These are phyloP conservation scores for Drosophila mayaguana DNA, from an alignment of 2,888 invertebrate species.

Conservation along the genomic window DNA sequence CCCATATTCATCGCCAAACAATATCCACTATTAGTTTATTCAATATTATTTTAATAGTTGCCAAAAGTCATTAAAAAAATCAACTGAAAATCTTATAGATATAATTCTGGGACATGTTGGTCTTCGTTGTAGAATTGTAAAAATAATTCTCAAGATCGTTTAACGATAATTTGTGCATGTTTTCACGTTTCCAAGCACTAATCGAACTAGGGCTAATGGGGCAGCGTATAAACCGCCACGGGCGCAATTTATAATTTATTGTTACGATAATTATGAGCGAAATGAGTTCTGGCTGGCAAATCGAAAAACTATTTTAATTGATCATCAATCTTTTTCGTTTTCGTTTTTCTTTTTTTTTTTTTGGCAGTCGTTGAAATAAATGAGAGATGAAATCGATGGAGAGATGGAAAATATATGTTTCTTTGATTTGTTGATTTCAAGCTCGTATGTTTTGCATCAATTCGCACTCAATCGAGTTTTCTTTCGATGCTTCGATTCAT, in stretches of 20 bases:
- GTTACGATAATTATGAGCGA: constrained; percentile 61
- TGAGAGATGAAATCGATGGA: constrained; percentile 1
- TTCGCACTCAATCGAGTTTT: constrained; percentile 56
- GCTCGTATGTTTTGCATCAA: constrained; percentile 54
- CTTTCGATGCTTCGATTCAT: constrained; percentile 23
- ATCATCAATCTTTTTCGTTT: constrained; percentile 61
- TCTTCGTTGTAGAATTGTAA: constrained; percentile 7
- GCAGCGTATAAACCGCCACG: constrained; percentile 19
- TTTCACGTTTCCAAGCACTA: constrained; percentile 27
- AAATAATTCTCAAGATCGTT: constrained; percentile 24
- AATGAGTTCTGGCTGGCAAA: constrained; percentile 51
- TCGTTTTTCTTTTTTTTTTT: neutral
- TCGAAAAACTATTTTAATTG: constrained; percentile 73
- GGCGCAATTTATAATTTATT: constrained; percentile 65
- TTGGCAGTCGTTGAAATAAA: constrained; percentile 28
- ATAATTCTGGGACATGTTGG: constrained; percentile 10
- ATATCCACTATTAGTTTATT: neutral
- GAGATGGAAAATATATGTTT: constrained; percentile 32
- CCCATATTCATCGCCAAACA: neutral
- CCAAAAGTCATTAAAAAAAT: neutral
- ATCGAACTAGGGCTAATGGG: constrained; percentile 23
- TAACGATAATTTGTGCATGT: constrained; percentile 29
- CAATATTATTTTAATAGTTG: neutral
- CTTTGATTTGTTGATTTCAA: constrained; percentile 40
- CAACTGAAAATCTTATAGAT: constrained; percentile 8